These are phyloP conservation scores for Sepioteuthis lessoniana DNA, from an alignment of 2,888 invertebrate genomes.

Conservation along the genomic window DNA sequence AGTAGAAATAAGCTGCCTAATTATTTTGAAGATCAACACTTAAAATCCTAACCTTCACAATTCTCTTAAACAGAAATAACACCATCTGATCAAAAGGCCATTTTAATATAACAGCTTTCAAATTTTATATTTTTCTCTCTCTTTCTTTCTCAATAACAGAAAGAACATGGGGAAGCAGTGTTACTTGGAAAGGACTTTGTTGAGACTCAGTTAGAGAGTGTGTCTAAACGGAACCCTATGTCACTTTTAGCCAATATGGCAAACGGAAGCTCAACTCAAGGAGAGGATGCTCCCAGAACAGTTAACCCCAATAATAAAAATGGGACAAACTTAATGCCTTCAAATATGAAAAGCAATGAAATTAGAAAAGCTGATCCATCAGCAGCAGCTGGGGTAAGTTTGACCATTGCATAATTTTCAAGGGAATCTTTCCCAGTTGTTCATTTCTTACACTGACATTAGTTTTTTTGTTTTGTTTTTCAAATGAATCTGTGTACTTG, in stretches of 20 bases:
- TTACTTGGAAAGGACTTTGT: background rate
- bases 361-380: background rate
- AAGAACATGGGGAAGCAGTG: background rate
- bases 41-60: too few relatives aligned
- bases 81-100: too few relatives aligned
- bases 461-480: too few relatives aligned
- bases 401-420: too few relatives aligned
- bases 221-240: constrained; percentile 37
- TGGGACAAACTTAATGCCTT: background rate
- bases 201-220: constrained; percentile 56
- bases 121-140: background rate
- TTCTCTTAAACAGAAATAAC: too few relatives aligned
- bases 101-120: background rate
- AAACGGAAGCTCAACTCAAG: background rate
- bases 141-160: background rate
- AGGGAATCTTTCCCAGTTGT: too few relatives aligned
- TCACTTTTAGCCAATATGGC: background rate
- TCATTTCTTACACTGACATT: too few relatives aligned
- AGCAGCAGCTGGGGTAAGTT: background rate
- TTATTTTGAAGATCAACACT: too few relatives aligned
- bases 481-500: too few relatives aligned
- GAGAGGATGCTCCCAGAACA: background rate
- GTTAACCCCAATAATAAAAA: background rate
- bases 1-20: too few relatives aligned
- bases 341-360: background rate